phyloP scores from a whole-genome alignment of 2,888 invertebrate species.

The Drosophila longiperda region DNA sequence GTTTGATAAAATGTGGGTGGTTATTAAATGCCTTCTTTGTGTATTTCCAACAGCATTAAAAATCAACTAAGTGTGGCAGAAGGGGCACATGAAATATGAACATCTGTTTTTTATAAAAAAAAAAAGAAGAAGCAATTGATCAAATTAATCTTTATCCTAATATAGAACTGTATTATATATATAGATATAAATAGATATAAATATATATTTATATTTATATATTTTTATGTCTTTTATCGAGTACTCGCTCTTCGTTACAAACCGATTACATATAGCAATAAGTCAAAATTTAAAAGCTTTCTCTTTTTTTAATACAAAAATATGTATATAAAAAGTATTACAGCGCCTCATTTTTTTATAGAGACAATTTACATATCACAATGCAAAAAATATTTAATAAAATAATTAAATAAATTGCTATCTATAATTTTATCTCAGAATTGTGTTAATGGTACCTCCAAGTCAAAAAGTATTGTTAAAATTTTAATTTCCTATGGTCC shows the following conservation, averaged over 20 bases:
- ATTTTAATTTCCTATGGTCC: background rate
- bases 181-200: too few relatives aligned
- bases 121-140: background rate
- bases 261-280: background rate
- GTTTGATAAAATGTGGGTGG: background rate
- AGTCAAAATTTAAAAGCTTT: too few relatives aligned
- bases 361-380: background rate
- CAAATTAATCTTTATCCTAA: background rate
- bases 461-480: background rate
- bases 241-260: background rate
- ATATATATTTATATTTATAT: too few relatives aligned
- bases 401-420: background rate
- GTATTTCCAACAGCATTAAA: background rate
- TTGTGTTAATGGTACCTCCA: background rate
- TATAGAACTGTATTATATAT: too few relatives aligned
- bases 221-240: background rate
- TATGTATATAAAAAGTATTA: too few relatives aligned
- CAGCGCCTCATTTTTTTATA: background rate
- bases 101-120: background rate
- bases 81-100: background rate
- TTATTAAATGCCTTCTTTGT: constrained; percentile 7
- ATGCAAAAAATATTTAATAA: background rate
- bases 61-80: background rate
- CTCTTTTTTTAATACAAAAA: background rate
- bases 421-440: background rate